Conservation (phyloP, 2,888 invertebrate species). For the Phanerotoma sp. region DNA sequence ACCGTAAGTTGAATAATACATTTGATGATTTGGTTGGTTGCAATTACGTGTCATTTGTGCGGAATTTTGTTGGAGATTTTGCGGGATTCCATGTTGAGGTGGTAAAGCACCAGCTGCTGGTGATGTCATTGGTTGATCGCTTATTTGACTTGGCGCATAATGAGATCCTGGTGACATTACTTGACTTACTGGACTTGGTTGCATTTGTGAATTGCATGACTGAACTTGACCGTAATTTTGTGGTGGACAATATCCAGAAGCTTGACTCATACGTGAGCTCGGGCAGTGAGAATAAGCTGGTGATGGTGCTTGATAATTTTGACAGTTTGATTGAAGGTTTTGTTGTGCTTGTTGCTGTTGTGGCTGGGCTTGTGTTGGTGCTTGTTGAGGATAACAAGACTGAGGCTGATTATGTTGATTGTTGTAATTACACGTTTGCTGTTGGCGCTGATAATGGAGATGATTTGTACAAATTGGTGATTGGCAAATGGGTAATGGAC, state of each 20-base stretch:
- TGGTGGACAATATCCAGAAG: constrained; percentile 48
- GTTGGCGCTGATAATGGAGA: constrained; percentile 49
- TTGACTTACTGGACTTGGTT: constrained; percentile 45
- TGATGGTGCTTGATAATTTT: constrained; percentile 44
- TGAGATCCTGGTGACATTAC: constrained; percentile 54
- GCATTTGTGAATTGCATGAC: constrained; percentile 40
- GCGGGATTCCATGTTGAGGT: constrained; percentile 49
- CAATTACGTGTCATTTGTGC: constrained; percentile 53
- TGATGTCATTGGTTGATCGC: constrained; percentile 53
- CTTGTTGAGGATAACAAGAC: constrained; percentile 42
- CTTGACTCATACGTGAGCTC: constrained; percentile 45
- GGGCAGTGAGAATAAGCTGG: constrained; percentile 50
- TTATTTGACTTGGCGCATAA: constrained; percentile 48
- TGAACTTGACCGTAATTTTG: constrained; percentile 43
- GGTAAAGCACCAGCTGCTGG: constrained; percentile 53
- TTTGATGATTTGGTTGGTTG: constrained; percentile 42
- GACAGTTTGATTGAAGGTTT: constrained; percentile 39
- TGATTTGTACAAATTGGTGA: constrained; percentile 54
- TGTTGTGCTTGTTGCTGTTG: constrained; percentile 28
- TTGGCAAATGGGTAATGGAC: constrained; percentile 52
- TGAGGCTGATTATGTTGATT: constrained; percentile 38
- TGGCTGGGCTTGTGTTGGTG: constrained; percentile 35
- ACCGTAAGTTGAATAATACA: constrained; percentile 45
- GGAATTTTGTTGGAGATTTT: constrained; percentile 42
- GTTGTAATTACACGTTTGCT: constrained; percentile 43